A percentile compares a stretch with the other conserved stretches of the same genome.
These are phyloP conservation scores for Vanacampus margaritifer DNA, from an alignment of 2,113 vertebrate species.

Conservation along the genomic window DNA sequence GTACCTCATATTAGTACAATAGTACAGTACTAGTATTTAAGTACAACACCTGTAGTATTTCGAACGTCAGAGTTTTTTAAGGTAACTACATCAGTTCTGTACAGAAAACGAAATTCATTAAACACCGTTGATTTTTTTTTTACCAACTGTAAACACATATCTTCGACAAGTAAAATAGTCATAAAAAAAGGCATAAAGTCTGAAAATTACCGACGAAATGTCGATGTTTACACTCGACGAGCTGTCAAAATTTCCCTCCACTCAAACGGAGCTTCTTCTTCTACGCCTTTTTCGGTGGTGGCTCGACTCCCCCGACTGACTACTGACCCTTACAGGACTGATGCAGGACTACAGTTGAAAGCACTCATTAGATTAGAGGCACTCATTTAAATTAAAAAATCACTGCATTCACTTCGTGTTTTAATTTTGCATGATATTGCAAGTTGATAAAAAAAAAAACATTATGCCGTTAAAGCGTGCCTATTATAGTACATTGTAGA, in stretches of 20 bases:
- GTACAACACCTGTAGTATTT: not conserved
- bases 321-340: not conserved
- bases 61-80: not conserved
- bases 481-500: not conserved
- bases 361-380: no score
- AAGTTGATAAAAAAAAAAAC: not conserved
- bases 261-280: not conserved
- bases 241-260: not conserved
- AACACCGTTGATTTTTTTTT: not conserved
- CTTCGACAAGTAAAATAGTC: not conserved
- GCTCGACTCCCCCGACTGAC: not conserved
- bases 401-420: not conserved
- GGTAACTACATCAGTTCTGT: not conserved
- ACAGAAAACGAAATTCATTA: not conserved
- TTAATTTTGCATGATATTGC: not conserved
- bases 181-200: no score
- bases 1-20: not conserved
- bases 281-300: not conserved
- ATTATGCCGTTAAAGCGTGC: not conserved
- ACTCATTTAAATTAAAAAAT: no score
- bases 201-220: not conserved
- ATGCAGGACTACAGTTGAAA: not conserved
- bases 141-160: not conserved
- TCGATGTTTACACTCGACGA: not conserved
- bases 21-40: no score